Evolutionary conservation across 2,888 invertebrate genomes (phyloP).

Genomic region (Fissipunctia ypsillon): DNA sequence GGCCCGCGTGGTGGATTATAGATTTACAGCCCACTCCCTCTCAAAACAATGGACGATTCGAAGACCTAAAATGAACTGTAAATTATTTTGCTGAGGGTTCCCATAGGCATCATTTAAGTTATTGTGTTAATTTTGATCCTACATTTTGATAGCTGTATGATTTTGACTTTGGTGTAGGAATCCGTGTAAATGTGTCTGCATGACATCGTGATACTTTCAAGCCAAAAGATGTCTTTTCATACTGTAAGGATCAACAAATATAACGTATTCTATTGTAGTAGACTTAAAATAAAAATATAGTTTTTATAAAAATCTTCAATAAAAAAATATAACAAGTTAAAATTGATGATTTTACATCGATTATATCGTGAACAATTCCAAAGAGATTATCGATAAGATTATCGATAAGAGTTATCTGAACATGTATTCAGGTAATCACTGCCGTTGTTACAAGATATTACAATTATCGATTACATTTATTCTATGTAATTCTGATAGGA

Average conservation of each 20-base stretch:
- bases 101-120: neutral
- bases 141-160: neutral
- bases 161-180: neutral
- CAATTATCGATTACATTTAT: constrained; percentile 69
- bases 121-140: neutral
- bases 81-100: neutral
- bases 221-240: too few relatives aligned
- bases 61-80: neutral
- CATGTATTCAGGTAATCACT: constrained; percentile 84
- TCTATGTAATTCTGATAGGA: constrained; percentile 67
- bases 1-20: too few relatives aligned
- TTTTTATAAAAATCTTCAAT: constrained; percentile 19
- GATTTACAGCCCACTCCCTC: too few relatives aligned
- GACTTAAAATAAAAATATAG: neutral
- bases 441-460: constrained; percentile 81
- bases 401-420: constrained; percentile 74
- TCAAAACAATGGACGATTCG: too few relatives aligned
- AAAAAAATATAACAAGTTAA: constrained; percentile 16
- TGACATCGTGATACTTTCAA: neutral
- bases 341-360: constrained; percentile 55
- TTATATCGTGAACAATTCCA: constrained; percentile 68
- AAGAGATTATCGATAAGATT: constrained; percentile 78
- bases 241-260: neutral
- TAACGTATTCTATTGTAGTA: neutral
- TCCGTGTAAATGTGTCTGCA: neutral